Conservation (phyloP, 2,888 invertebrate genomes). For the Phengaris alcon region DNA sequence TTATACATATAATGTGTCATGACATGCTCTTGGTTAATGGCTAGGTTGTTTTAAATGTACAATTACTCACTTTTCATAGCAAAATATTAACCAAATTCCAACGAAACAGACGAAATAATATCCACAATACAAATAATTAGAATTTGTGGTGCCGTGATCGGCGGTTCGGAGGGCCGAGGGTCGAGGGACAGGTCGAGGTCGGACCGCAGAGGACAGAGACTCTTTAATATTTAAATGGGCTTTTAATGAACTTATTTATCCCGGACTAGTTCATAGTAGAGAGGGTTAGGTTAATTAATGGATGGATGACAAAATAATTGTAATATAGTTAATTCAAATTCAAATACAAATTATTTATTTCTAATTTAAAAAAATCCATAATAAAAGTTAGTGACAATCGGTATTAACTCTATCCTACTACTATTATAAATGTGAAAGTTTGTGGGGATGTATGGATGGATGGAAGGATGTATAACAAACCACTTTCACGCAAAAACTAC, state of each 20-base stretch:
- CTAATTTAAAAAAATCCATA: no score
- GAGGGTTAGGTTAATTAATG: neutral
- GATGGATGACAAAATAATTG: constrained; percentile 10
- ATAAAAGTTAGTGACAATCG: no score
- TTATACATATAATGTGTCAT: no score
- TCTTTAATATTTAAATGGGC: constrained; percentile 25
- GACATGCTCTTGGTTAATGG: no score
- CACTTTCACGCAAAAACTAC: no score
- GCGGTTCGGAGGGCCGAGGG: neutral
- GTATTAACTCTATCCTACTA: no score
- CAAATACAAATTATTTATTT: no score
- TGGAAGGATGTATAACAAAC: no score
- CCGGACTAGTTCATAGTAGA: neutral
- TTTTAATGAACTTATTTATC: constrained; percentile 22
- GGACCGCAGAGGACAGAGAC: constrained; percentile 19
- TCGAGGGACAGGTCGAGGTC: constrained; percentile 11
- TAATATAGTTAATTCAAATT: neutral
- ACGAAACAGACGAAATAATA: neutral
- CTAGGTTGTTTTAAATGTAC: no score
- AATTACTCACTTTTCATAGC: neutral
- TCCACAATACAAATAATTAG: constrained; percentile 16
- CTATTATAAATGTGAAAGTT: no score
- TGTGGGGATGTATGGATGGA: no score
- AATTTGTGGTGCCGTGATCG: neutral
- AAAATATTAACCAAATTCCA: neutral